Evolutionary conservation across 2,888 invertebrate species (phyloP).

Genomic region (Ichneumoninae sp.): DNA sequence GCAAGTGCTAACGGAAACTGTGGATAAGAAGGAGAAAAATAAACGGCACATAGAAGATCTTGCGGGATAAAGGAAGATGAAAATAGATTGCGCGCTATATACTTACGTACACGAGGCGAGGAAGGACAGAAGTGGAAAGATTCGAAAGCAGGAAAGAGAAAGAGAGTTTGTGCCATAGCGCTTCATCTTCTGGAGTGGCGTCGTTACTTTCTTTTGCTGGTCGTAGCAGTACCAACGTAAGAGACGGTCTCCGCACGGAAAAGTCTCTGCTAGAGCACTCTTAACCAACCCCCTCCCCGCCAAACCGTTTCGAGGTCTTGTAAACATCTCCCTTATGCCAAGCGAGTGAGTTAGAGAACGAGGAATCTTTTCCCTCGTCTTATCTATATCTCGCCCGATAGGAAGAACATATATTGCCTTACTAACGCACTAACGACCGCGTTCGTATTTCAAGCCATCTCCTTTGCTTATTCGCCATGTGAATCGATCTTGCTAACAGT

Average conservation of each 20-base stretch:
- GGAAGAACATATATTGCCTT: constrained; percentile 53
- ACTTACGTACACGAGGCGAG: constrained; percentile 31
- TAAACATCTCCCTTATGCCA: constrained; percentile 76
- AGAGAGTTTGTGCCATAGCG: constrained; percentile 71
- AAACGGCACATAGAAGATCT: constrained; percentile 49
- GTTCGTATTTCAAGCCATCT: constrained; percentile 38
- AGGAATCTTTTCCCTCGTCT: constrained; percentile 57
- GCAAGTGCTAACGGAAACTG: constrained; percentile 38
- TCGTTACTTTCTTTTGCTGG: constrained; percentile 78
- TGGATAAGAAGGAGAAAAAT: constrained; percentile 36
- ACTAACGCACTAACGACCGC: constrained; percentile 36
- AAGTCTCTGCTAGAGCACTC: constrained; percentile 44
- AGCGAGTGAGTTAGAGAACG: constrained; percentile 55
- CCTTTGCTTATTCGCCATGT: constrained; percentile 10
- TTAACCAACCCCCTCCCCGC: constrained; percentile 24
- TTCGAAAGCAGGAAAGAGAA: constrained; percentile 51
- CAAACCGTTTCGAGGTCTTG: constrained; percentile 71
- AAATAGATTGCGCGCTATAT: constrained; percentile 26
- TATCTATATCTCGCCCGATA: constrained; percentile 70
- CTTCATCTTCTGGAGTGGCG: constrained; percentile 81
- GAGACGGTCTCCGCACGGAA: constrained; percentile 49
- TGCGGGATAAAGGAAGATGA: constrained; percentile 45
- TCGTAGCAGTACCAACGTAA: constrained; percentile 48
- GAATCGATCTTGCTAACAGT: constrained; percentile 15
- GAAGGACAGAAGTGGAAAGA: constrained; percentile 53